Base-by-base conservation (phyloP, 2,888 invertebrate genomes). In the Tillus elongatus region DNA sequence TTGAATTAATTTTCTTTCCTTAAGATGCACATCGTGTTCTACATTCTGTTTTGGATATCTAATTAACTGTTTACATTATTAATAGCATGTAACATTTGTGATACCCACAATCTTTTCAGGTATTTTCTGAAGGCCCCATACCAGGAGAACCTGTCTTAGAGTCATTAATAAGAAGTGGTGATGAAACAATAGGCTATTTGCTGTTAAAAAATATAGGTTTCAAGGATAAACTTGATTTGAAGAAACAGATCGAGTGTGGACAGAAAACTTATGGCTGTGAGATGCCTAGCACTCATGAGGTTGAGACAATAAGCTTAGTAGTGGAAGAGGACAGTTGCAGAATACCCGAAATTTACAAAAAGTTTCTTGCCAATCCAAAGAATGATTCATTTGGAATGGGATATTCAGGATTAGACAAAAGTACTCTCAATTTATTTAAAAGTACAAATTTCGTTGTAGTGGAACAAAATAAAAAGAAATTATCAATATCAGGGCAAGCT, bases 161-260 rank as follows among this genome's bases (percentile, higher is more conserved):
- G 34, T 75, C 81, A 40, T 56, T 89, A 2, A 62, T 88, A 10
- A 69, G 75, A 13, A 79, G 84, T 0, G 76, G 79, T 11, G 90
- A 87, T 47, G 85, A 91, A 58, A 90, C 93, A 0, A 79, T 92
- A 4, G 96, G 96, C 0, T 80, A 91, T 29, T 73, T 75, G 42
- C 74, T 98, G 54, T 68, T 98, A 24, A 79, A 81, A 36, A 80
- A 80, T 46, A 89, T 97, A 83, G 96, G 96, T 1, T 93, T 96
- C 88, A 79, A 82, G 49, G 68, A 75, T 31, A 50, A 74, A 19
- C 65, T 68, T 1, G 64, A 62, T 40, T 63, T 68, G 42, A 63
- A 69, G 42, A 71, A 65, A 67, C 41, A 70, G 67, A 47, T 53
- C 50, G 47, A 53, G 10, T 11, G 6, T 11, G 38, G 45, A 12